These are phyloP conservation scores for Anthrax anthrax DNA, from an alignment of 2,888 invertebrate species.

Conservation along the genomic window DNA sequence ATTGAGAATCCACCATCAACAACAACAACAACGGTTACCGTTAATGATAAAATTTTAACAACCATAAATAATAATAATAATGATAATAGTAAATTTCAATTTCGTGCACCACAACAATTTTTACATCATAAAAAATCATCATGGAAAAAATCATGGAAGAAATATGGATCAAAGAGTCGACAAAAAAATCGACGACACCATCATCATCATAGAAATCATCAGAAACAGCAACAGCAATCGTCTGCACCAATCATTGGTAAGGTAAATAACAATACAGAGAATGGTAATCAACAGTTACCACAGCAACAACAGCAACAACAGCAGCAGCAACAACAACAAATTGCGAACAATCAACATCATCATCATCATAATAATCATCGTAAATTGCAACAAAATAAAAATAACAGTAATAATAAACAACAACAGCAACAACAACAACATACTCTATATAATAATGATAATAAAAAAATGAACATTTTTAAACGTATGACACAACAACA, in stretches of 20 bases:
- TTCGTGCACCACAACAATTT: constrained; percentile 30
- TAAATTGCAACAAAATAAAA: constrained; percentile 9
- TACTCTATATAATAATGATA: constrained; percentile 20
- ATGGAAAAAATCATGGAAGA: constrained; percentile 28
- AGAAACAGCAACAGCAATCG: constrained; percentile 13
- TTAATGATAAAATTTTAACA: not conserved
- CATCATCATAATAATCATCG: not conserved
- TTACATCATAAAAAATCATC: constrained; percentile 18
- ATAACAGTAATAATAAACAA: constrained; percentile 13
- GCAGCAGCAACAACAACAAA: constrained; percentile 9
- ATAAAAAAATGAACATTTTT: constrained; percentile 21
- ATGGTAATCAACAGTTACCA: no score
- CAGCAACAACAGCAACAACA: constrained; percentile 9
- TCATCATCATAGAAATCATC: not conserved
- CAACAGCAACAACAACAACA: constrained; percentile 4
- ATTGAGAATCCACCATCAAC: no score
- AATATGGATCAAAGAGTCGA: constrained; percentile 27
- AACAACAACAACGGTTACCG: no score
- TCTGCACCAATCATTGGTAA: no score
- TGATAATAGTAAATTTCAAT: constrained; percentile 17
- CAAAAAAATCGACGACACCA: constrained; percentile 13
- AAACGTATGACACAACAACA: constrained; percentile 19
- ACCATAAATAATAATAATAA: not conserved
- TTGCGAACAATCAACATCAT: not conserved
- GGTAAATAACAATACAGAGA: no score